Evolutionary conservation across 2,797 vertebrate genomes (phyloP).

Genomic region (Coregonus sp.): DNA sequence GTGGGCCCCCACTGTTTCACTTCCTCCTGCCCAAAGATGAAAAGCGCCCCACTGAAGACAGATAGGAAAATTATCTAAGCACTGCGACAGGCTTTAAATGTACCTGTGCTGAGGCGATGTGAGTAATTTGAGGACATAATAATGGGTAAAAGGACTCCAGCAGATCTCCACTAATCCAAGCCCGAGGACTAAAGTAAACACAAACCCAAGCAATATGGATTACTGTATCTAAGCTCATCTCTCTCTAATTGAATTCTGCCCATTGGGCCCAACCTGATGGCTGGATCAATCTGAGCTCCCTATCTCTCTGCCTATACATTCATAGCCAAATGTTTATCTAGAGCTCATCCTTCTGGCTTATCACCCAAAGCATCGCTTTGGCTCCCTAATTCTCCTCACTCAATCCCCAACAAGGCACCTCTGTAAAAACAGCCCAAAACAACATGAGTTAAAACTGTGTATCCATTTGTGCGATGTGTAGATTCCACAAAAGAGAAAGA

Average conservation of each 20-base stretch:
- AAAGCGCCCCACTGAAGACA: constrained; percentile 26
- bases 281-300: constrained; percentile 41
- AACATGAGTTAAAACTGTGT: too few species aligned
- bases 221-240: constrained; percentile 30
- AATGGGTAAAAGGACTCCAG: constrained; percentile 28
- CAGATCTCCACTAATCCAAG: constrained; percentile 37
- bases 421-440: background rate
- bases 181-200: constrained; percentile 40
- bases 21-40: constrained; percentile 35
- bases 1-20: constrained; percentile 1
- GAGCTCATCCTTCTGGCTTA: constrained; percentile 22
- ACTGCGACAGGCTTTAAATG: constrained; percentile 1
- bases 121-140: constrained; percentile 41
- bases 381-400: constrained; percentile 13
- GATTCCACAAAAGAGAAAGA: too few species aligned
- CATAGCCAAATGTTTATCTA: constrained; percentile 30
- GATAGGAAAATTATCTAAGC: constrained; percentile 21
- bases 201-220: constrained; percentile 34
- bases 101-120: constrained; percentile 28
- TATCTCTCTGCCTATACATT: constrained; percentile 21
- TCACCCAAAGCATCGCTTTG: constrained; percentile 31
- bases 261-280: constrained; percentile 31
- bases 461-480: too few species aligned
- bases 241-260: constrained; percentile 42
- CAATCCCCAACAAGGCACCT: background rate